Conservation (phyloP, 2,113 vertebrate genomes). For the Megaleporinus macrocephalus region DNA sequence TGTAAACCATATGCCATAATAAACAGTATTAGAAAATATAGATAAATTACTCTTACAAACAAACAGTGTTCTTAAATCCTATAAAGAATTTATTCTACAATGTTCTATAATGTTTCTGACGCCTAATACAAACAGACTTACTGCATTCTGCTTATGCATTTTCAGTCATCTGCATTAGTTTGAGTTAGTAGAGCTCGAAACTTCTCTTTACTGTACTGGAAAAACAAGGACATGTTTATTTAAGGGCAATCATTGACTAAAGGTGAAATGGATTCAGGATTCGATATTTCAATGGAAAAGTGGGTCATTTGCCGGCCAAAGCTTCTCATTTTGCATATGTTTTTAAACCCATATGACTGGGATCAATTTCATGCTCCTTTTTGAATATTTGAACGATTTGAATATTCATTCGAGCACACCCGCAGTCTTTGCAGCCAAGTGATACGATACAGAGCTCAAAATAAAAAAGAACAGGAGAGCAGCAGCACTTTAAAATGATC, state of each 20-base stretch:
- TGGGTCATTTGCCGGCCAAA: not conserved
- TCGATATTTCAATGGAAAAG: slow-evolving; percentile 11
- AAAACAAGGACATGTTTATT: not conserved
- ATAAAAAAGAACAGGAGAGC: not conserved
- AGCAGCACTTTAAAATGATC: not conserved
- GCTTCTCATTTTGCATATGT: slow-evolving; percentile 44
- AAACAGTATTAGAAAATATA: not conserved
- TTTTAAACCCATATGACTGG: slow-evolving; percentile 38
- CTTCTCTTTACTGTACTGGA: not conserved
- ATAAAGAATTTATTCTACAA: too few species aligned
- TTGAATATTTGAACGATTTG: slow-evolving; percentile 21
- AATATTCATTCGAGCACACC: slow-evolving; percentile 27
- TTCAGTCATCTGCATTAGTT: not conserved
- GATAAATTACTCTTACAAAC: not conserved
- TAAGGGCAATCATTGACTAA: not conserved
- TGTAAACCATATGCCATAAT: too few species aligned
- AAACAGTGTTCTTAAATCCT: too few species aligned
- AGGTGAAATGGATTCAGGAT: not conserved
- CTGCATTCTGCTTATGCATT: not conserved
- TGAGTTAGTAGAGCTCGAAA: not conserved
- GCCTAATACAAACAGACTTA: not conserved
- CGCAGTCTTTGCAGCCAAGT: not conserved
- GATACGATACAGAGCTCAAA: not conserved
- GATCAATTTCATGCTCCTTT: slow-evolving; percentile 43
- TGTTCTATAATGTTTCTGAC: not conserved